These are phyloP conservation scores for Varanus salvator DNA, from an alignment of 2,113 vertebrate genomes.

Conservation along the genomic window DNA sequence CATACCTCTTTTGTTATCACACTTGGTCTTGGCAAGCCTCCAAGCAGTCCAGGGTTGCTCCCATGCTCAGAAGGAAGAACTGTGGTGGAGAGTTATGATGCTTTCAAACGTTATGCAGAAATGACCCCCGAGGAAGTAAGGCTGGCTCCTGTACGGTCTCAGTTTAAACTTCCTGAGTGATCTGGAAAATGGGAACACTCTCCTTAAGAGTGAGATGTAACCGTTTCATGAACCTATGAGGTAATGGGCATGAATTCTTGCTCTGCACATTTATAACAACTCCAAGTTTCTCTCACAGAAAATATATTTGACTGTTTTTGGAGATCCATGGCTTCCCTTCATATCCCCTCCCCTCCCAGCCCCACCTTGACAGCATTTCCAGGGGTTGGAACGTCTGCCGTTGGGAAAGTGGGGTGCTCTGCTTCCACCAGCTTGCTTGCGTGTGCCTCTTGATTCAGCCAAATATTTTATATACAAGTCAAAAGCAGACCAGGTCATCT, in stretches of 20 bases:
- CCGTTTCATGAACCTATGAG: neutral
- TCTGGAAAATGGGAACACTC: neutral
- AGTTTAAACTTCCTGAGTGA: neutral
- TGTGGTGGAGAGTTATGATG: neutral
- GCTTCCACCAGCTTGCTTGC: neutral
- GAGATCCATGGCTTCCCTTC: too few species aligned
- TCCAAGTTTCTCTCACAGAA: too few species aligned
- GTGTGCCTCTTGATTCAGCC: too few species aligned
- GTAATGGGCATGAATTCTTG: too few species aligned
- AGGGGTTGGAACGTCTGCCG: too few species aligned
- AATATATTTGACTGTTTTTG: too few species aligned
- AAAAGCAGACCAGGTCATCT: too few species aligned
- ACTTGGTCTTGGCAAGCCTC: neutral
- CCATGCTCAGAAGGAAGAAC: neutral
- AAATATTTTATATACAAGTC: too few species aligned
- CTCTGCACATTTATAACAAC: neutral
- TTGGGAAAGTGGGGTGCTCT: too few species aligned
- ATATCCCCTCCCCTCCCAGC: too few species aligned
- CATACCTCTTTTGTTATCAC: neutral
- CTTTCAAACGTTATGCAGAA: neutral
- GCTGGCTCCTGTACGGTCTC: neutral
- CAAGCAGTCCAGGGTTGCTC: neutral
- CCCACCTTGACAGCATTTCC: too few species aligned
- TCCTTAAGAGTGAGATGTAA: neutral
- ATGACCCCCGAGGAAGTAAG: neutral